Conservation (phyloP, 1,140 invertebrate genomes). For the Carposina sasakii region DNA sequence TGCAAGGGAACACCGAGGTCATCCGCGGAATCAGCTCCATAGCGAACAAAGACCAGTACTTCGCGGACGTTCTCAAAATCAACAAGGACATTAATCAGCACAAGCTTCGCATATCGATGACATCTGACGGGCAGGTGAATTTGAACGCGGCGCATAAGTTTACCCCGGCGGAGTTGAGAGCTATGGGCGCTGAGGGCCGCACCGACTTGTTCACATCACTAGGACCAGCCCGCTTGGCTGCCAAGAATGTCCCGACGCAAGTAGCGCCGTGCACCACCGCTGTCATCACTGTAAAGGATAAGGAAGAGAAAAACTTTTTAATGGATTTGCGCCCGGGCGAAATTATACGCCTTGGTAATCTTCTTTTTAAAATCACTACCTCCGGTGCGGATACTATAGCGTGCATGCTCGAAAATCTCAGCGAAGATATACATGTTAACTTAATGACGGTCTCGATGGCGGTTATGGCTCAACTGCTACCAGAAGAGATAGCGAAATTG, state of each 20-base stretch:
- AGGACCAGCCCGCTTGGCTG: conserved; percentile 33
- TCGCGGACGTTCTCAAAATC: conserved; percentile 53
- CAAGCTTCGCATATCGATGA: conserved; percentile 60
- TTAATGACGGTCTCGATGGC: conserved; percentile 57
- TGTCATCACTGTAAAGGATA: conserved; percentile 27
- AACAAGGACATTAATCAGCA: conserved; percentile 63
- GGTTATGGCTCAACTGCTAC: conserved; percentile 44
- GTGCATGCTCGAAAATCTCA: conserved; percentile 44
- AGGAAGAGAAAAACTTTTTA: conserved; percentile 34
- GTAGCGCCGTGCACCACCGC: conserved; percentile 29
- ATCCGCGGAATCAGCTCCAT: conserved; percentile 59
- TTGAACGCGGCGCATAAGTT: conserved; percentile 58
- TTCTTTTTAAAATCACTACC: conserved; percentile 44
- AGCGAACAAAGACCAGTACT: conserved; percentile 58
- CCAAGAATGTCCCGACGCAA: conserved; percentile 42
- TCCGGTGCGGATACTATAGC: conserved; percentile 50
- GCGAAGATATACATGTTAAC: conserved; percentile 48
- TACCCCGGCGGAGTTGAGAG: conserved; percentile 48
- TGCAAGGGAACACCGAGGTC: conserved; percentile 64
- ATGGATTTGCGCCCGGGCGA: conserved; percentile 54
- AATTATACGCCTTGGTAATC: conserved; percentile 45
- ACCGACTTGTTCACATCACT: conserved; percentile 42
- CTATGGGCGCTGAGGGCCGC: conserved; percentile 37
- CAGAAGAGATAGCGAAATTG: conserved; percentile 44
- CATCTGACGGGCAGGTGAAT: conserved; percentile 56